Conservation (phyloP, 2,797 vertebrate genomes). For the Sebastes hubbsi region DNA sequence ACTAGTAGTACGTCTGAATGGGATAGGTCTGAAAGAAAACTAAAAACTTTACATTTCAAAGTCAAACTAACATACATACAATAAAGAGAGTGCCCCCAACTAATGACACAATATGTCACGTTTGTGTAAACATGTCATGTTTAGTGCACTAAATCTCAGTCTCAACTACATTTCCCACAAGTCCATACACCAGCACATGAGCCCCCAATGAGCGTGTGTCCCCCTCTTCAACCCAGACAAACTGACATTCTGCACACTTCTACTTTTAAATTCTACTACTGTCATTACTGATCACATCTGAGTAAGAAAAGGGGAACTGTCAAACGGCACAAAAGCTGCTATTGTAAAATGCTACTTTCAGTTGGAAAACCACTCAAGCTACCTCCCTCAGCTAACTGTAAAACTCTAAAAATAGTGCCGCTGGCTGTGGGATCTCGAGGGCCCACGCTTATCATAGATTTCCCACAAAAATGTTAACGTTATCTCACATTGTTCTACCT, state of each 20-base stretch:
- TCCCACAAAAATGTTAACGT: background rate
- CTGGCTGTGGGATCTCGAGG: slow-evolving; percentile 27
- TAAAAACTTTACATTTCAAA: background rate
- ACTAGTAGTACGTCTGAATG: background rate
- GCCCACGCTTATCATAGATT: slow-evolving; percentile 4
- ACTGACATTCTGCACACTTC: background rate
- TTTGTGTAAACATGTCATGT: too few relatives aligned
- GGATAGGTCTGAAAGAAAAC: background rate
- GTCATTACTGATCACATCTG: background rate
- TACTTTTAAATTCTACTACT: background rate
- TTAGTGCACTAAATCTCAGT: background rate
- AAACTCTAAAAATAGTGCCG: slow-evolving; percentile 77
- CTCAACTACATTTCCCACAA: background rate
- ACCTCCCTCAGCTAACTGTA: background rate
- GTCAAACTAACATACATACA: background rate
- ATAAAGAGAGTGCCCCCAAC: background rate
- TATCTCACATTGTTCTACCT: slow-evolving; percentile 42
- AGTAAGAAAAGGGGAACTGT: background rate
- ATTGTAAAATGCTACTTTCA: slow-evolving; percentile 22
- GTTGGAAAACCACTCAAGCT: slow-evolving; percentile 27
- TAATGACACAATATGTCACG: background rate
- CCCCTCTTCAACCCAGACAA: background rate
- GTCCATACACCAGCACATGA: background rate
- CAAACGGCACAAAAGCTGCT: background rate
- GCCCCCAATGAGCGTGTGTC: background rate